Evolutionary conservation across 1,140 invertebrate genomes (phyloP), one percentile per base, ranked within the genome.

Genomic region (Megalonaias nervosa): DNA sequence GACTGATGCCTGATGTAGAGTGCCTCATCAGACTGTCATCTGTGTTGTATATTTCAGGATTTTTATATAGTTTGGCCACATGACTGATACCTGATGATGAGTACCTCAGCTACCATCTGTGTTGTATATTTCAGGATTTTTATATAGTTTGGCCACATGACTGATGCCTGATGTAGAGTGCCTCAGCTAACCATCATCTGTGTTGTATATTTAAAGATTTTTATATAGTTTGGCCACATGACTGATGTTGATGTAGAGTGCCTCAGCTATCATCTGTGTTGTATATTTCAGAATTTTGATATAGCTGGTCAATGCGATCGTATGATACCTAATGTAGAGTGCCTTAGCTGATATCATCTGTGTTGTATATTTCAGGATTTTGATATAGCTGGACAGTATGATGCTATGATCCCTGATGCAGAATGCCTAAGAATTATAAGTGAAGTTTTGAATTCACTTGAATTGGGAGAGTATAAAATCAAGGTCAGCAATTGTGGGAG

Each of bases 281-380:
- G 26, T 31, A 31, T 31, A 31, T 31, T 76, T 59, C 88, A 98
- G 97, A 98, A 99, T 94, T 99, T 99, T 91, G 98, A 99, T 89
- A 99, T 99, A 84, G 98, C 98, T 80, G 98, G 98, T 31, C 93
- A 94, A 73, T 99, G 97, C 88, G 98, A 99, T 91, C 92, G 93
- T 1, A 99, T 99, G 98, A 92, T 99, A 74, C 96, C 98, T 0
- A 98, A 99, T 91, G 95, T 95, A 1, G 98, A 99, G 91, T 99
- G 98, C 88, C 92, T 99, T 0, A 94, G 61, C n/a, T 67, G 67
- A 11, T 62, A 48, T 12, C 73, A 48, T 48, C 38, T 48, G 38
- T 48, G 38, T 48, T 31, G 26, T 31, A 31, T 31, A 31, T 31
- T 76, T 59, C 89, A 98, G 97, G 98, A 99, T 94, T 99, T 99